Evolutionary conservation across 1,140 invertebrate genomes (phyloP).

Genomic region (Rhagoletis pomonella): DNA sequence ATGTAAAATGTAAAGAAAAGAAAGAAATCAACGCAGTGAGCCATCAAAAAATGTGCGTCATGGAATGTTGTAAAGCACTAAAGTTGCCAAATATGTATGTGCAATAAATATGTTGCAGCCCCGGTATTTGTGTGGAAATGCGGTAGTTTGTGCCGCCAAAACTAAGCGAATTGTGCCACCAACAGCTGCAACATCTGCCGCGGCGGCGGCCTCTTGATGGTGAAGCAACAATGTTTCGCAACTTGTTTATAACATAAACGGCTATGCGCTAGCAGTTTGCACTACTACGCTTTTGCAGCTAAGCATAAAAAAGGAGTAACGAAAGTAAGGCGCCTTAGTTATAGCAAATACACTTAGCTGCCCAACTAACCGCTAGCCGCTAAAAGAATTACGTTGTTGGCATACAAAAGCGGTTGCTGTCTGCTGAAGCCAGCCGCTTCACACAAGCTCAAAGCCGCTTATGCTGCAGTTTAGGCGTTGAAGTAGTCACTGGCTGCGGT

Average conservation of each 20-base stretch:
- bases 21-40: neutral
- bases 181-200: neutral
- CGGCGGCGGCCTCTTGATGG: neutral
- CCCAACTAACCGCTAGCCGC: neutral
- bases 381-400: neutral
- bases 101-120: neutral
- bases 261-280: neutral
- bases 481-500: no score
- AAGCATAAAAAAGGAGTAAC: neutral
- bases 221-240: conserved; percentile 35
- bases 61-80: conserved; percentile 14
- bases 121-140: neutral
- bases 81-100: conserved; percentile 1
- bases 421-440: neutral
- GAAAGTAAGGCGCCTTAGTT: neutral
- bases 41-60: neutral
- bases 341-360: neutral
- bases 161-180: neutral
- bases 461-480: no score
- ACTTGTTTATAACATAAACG: conserved; percentile 5
- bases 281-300: neutral
- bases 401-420: neutral
- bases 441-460: neutral
- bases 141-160: neutral
- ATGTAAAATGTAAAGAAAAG: neutral